Conservation (phyloP, 1,140 invertebrate genomes). For the Calliphora vicina region DNA sequence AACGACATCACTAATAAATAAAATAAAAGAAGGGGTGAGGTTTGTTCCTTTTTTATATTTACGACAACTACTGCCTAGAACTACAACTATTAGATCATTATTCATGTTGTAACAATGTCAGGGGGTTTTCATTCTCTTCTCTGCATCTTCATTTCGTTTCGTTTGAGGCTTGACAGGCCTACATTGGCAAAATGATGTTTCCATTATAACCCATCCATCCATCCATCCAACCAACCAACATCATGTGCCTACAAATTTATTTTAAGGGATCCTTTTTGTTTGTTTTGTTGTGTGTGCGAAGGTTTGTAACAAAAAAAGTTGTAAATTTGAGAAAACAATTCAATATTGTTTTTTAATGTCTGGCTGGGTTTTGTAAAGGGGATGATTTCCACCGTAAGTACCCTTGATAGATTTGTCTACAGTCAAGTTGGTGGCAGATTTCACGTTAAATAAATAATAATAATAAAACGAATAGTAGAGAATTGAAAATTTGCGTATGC, state of each 20-base stretch:
- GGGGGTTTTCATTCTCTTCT: not conserved
- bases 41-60: not conserved
- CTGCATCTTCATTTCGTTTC: not conserved
- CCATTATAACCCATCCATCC: not conserved
- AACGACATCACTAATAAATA: not conserved
- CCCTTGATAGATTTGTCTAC: not conserved
- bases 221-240: not conserved
- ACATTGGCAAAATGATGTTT: slow-evolving; percentile 9
- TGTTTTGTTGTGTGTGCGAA: not conserved
- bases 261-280: not conserved
- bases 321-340: not conserved
- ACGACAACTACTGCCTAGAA: not conserved
- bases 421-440: not conserved
- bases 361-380: not conserved
- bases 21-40: not conserved
- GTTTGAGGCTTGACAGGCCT: not conserved
- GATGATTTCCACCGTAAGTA: no score
- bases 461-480: no score
- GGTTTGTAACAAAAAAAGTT: not conserved
- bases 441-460: not conserved
- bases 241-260: not conserved
- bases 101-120: not conserved
- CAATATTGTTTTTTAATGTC: not conserved
- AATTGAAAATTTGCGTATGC: slow-evolving; percentile 3
- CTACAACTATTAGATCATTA: not conserved